A percentile compares a stretch with the other conserved stretches of the same genome.
Conservation (phyloP, 2,797 vertebrate species). For the Enteromius radiatus region DNA sequence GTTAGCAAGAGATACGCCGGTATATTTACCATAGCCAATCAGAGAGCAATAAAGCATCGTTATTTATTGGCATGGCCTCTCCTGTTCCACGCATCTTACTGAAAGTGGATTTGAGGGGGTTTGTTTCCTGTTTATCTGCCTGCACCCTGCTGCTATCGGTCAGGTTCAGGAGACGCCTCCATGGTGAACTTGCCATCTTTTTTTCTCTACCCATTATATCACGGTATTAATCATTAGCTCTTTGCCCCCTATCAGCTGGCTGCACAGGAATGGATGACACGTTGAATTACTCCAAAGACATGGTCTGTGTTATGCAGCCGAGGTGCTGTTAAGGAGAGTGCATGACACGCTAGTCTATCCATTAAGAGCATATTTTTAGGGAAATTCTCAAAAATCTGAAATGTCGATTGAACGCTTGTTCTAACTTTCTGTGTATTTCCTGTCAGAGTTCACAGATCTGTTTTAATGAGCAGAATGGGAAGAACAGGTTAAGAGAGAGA, state of each 20-base stretch:
- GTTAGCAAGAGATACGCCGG: conserved; percentile 59
- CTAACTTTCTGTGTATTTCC: conserved; percentile 35
- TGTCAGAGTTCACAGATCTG: conserved; percentile 25
- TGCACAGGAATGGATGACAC: conserved; percentile 72
- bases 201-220: conserved; percentile 80
- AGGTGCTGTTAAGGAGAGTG: conserved; percentile 37
- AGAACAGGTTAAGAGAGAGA: not conserved
- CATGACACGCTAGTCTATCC: conserved; percentile 47
- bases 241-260: conserved; percentile 81
- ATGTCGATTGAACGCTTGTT: conserved; percentile 22
- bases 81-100: conserved; percentile 62
- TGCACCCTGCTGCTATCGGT: conserved; percentile 70
- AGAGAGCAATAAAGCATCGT: conserved; percentile 60
- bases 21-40: conserved; percentile 61
- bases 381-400: conserved; percentile 40
- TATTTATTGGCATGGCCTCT: conserved; percentile 65
- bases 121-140: conserved; percentile 64
- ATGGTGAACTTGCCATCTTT: conserved; percentile 74
- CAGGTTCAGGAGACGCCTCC: conserved; percentile 76
- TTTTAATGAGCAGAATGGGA: conserved; percentile 17
- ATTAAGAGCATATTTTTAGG: conserved; percentile 50
- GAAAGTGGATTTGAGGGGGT: conserved; percentile 67
- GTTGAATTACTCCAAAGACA: conserved; percentile 64
- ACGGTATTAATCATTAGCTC: conserved; percentile 84
- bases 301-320: conserved; percentile 47